Conservation (phyloP, 1,140 invertebrate genomes). For the Leptinotarsa lineolata region DNA sequence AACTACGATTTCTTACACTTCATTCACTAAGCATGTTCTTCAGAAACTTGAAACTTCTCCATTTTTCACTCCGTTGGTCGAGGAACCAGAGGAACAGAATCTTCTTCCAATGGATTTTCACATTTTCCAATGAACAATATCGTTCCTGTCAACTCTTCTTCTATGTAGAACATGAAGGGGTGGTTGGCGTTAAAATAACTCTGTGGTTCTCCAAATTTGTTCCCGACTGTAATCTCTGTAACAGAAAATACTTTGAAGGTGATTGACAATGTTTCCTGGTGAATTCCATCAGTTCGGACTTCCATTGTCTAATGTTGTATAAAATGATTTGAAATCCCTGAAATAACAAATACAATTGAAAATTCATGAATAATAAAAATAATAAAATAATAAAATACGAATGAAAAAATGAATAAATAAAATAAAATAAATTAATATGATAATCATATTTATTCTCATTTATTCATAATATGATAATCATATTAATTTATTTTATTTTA, state of each 20-base stretch:
- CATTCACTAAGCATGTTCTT: not conserved
- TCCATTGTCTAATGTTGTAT: no score
- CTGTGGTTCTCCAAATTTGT: constrained; percentile 69
- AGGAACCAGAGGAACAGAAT: not conserved
- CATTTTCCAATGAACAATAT: constrained; percentile 76
- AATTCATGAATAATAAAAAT: no score
- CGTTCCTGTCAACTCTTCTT: constrained; percentile 71
- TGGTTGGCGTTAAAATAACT: constrained; percentile 68
- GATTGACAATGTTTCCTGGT: no score
- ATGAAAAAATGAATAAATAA: no score
- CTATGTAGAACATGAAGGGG: constrained; percentile 81
- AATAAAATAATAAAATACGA: no score
- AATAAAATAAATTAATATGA: no score
- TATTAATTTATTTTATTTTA: no score
- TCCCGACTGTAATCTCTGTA: constrained; percentile 68
- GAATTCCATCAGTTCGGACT: no score
- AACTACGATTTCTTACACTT: not conserved
- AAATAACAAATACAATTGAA: no score
- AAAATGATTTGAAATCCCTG: no score
- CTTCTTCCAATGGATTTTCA: constrained; percentile 60
- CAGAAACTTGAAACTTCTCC: not conserved
- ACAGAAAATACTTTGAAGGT: constrained; percentile 18
- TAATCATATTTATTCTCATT: no score
- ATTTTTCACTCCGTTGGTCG: constrained; percentile 1
- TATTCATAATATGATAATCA: no score